Base-by-base conservation (phyloP, 2,888 invertebrate genomes). In the Smittia sp. region DNA sequence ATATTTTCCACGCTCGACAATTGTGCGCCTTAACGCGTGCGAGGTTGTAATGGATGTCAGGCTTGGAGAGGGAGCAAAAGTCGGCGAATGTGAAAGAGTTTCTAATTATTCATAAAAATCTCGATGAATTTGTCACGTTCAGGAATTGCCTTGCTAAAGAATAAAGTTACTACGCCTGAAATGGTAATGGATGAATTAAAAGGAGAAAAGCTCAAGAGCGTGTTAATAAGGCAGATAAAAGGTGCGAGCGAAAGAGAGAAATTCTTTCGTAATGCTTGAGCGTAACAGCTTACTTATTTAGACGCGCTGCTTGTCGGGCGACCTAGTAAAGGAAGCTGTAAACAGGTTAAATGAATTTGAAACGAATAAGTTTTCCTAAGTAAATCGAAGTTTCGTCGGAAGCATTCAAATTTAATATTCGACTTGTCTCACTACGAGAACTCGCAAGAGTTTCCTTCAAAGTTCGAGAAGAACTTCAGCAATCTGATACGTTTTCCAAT, bases 111-210 rank as follows among this genome's bases (percentile, higher is more conserved):
- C 69, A 69, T 69, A 69, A 54, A 69, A 69, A 69, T 69, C 69
- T 54, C 69, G 27, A 69, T 69, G 69, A 69, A 69, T 69, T 69
- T 69, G 69, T 52, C 69, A 69, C 69, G 69, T 69, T 69, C 25
- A 69, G 20, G 27, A 20, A 27, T 54, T 69, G 54, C 69, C 52
- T 18, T 15, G 63, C 27, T 9, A 4, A 22, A 41, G 24, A 68
- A 46, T 41, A 41, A 68, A 41, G 68, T 67, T 39, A 38, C 67
- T 25, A 58, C 20, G 63, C n/a, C 1, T 25, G 25, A 38, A 67
- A 67, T 67, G 66, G 38, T 67, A 38, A 67, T 39, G 67, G 22
- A 24, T 67, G 24, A 41, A 41, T 39, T 39, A 41, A 41, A 67
- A 46, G 39, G 46, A 22, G 58, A 58, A 58, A 58, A 32, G 13